Conservation (phyloP, 2,888 invertebrate species). For the Cryptus viduatorius region DNA sequence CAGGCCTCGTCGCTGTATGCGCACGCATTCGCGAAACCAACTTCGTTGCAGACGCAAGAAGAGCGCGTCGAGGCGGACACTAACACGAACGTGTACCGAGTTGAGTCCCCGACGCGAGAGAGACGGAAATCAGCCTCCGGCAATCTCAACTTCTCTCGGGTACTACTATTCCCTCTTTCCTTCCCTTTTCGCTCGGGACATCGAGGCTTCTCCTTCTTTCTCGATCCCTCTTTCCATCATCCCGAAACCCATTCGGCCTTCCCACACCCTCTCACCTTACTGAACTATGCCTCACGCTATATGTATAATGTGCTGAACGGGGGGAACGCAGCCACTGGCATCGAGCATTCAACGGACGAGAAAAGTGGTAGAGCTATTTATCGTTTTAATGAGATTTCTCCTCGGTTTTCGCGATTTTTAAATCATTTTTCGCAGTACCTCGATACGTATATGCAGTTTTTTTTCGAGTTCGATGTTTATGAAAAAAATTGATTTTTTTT, state of each 20-base stretch:
- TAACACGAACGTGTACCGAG: slow-evolving; percentile 70
- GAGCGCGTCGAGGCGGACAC: slow-evolving; percentile 13
- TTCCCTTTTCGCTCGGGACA: slow-evolving; percentile 32
- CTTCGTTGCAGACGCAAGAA: slow-evolving; percentile 18
- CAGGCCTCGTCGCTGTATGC: slow-evolving; percentile 10
- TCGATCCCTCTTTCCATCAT: slow-evolving; percentile 30
- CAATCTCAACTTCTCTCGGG: slow-evolving; percentile 71
- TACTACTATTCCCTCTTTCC: slow-evolving; percentile 42
- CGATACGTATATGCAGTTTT: too few relatives aligned
- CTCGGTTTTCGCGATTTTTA: background rate
- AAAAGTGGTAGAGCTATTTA: background rate
- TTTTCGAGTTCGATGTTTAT: too few relatives aligned
- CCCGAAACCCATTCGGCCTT: slow-evolving; percentile 40
- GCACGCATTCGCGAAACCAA: slow-evolving; percentile 17
- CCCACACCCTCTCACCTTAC: slow-evolving; percentile 18
- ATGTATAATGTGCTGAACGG: background rate
- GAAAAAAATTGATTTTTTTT: too few relatives aligned
- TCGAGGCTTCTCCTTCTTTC: slow-evolving; percentile 38
- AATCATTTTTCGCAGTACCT: background rate
- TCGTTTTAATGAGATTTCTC: background rate
- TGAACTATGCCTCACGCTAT: slow-evolving; percentile 11
- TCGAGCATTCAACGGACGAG: slow-evolving; percentile 20
- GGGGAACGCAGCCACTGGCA: background rate
- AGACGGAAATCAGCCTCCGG: slow-evolving; percentile 73
- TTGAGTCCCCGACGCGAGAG: slow-evolving; percentile 70